phyloP scores from a whole-genome alignment of 2,888 invertebrate genomes.

The Leuctra nigra region DNA sequence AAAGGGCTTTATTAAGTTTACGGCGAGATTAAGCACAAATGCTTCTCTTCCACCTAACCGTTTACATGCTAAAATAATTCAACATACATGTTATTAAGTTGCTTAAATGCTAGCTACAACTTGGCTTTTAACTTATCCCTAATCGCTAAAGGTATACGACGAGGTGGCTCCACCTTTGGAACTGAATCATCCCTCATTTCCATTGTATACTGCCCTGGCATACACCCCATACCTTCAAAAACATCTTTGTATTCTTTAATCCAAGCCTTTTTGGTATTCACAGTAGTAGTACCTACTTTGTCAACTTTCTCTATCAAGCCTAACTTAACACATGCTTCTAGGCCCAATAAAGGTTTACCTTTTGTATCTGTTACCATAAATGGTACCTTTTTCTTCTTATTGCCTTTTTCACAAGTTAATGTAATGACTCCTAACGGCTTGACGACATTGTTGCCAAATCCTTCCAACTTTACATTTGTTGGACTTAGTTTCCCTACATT shows the following conservation, averaged over 20 bases:
- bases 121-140: background rate
- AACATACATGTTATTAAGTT: too few relatives aligned
- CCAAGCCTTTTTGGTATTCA: too few relatives aligned
- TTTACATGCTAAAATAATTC: too few relatives aligned
- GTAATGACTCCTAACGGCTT: background rate
- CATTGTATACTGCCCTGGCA: background rate
- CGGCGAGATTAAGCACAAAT: too few relatives aligned
- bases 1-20: too few relatives aligned
- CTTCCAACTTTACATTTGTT: background rate
- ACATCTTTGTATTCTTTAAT: background rate
- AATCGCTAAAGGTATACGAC: background rate
- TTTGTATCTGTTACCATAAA: background rate
- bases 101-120: too few relatives aligned
- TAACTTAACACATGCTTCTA: background rate
- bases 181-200: background rate
- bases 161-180: background rate
- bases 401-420: background rate
- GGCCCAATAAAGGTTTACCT: background rate
- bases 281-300: too few relatives aligned
- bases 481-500: background rate
- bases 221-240: background rate
- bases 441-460: background rate
- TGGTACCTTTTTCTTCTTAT: background rate
- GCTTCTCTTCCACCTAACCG: too few relatives aligned
- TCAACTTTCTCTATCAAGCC: background rate